Conservation (phyloP, 2,888 invertebrate genomes). For the Pterostichus madidus region DNA sequence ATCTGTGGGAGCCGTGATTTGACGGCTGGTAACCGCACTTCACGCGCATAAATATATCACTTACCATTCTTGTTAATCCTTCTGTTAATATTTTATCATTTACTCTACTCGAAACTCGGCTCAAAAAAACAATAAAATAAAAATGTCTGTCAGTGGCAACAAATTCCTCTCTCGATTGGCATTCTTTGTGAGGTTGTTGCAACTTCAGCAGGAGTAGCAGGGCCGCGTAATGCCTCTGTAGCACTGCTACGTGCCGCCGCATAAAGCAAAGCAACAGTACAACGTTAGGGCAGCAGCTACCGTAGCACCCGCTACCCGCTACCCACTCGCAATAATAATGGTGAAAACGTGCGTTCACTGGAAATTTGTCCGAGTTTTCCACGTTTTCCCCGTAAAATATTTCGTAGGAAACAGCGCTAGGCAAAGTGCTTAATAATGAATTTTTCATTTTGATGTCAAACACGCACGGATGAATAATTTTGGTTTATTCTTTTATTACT, state of each 20-base stretch:
- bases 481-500: conserved; percentile 4
- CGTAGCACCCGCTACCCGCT: not conserved
- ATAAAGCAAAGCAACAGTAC: conserved; percentile 45
- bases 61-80: too few species aligned
- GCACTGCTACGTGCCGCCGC: conserved; percentile 19
- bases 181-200: too few species aligned
- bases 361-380: conserved; percentile 19
- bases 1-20: too few species aligned
- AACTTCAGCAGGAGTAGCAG: too few species aligned
- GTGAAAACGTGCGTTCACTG: conserved; percentile 20
- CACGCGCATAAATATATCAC: too few species aligned
- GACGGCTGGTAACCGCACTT: too few species aligned
- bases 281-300: conserved; percentile 17
- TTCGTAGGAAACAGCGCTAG: conserved; percentile 10
- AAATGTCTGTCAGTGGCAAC: too few species aligned
- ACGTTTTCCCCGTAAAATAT: not conserved
- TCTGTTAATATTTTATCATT: too few species aligned
- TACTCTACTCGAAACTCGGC: too few species aligned
- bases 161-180: too few species aligned
- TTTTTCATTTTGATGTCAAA: conserved; percentile 42
- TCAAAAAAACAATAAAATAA: too few species aligned
- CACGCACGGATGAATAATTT: conserved; percentile 26
- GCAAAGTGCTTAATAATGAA: conserved; percentile 38
- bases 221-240: conserved; percentile 8
- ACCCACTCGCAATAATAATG: conserved; percentile 26